Base-by-base conservation (phyloP, 2,113 vertebrate genomes). In the Calypte anna region DNA sequence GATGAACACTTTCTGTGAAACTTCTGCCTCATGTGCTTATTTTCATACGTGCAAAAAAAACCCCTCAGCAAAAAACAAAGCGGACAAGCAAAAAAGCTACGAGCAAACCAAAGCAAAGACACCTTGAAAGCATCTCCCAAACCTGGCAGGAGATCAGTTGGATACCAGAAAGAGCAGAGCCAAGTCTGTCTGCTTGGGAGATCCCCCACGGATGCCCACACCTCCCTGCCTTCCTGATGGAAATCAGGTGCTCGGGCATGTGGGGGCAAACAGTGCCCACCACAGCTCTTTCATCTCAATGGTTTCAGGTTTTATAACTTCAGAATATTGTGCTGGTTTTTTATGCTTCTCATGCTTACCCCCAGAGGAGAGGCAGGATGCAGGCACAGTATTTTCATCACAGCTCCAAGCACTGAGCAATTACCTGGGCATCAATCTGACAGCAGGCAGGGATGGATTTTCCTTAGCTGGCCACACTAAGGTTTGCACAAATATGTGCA, bases 91-190 rank as follows among this genome's bases (percentile, higher is more conserved):
- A 53, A 93, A 84, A 67, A 48, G 7, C 53, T 48, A 40, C 0
- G 1, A 58, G 63, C 12, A 6, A 67, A 80, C 74, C 66, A 68
- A 91, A 84, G 78, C 54, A 66, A 93, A 80, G n/a, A 38, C 3
- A 8, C 80, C 90, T 86, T 80, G 72, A 86, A 93, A 88, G 86
- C 23, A 6, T 73, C 77, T 95, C 73, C 59, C 3, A 2, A 90
- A 77, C 38, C 86, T 97, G 94, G 92, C 94, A 89, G 0, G 38
- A 93, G 89, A 97, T 91, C 91, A 96, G 74, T 94, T 80, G 64
- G 72, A 90, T 85, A 46, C 23, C 27, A 63, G 55, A 22, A 57
- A 93, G 78, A 66, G 38, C 0, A 0, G 46, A 87, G 91, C 78
- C 86, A 82, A 91, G 57, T 3, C 75, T 59, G 55, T 48, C 46